Evolutionary conservation across 2,888 invertebrate genomes (phyloP), one percentile per base, ranked within the genome.

Genomic region (Ectemnius lituratus): DNA sequence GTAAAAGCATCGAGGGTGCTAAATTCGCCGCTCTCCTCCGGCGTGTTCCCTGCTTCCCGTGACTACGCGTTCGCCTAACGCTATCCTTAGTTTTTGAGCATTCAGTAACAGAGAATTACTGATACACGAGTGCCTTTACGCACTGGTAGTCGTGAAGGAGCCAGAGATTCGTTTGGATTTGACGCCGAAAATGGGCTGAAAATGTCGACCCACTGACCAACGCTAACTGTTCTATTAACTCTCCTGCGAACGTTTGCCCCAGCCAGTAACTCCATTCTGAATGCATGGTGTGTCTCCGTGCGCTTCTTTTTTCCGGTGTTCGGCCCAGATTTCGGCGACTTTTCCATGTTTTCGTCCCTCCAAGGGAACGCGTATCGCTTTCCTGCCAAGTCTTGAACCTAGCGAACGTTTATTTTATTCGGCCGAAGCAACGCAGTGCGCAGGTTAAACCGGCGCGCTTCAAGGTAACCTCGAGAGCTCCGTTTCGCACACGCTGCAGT

Each of bases 401-500:
- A 61, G 68, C 62, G 67, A 63, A 52, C 68, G 67, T 67, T 67
- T 69, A 73, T 71, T 64, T 76, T 63, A 67, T 63, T 61, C 64
- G 67, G 47, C 63, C 60, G 67, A 62, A 73, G 69, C 66, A 69
- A 78, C 67, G 70, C 70, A 82, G 75, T 78, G 84, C 85, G 83
- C 77, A 79, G 85, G 84, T 85, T 85, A 88, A 88, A 86, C 89
- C 89, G 89, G 89, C 88, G 89, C 89, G 88, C 86, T 87, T 87
- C 82, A 86, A 90, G 89, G 89, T 90, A 90, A 90, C 89, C 89
- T 90, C 88, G 84, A 89, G 89, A 86, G 84, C 82, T 80, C 76
- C 23, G 70, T 77, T 61, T 74, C 64, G 67, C 73, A 70, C 84
- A 71, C 78, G 78, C 76, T 78, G 75, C 67, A 70, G 59, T 37